Conservation (phyloP, 2,113 vertebrate genomes). For the Bolborhynchus lineola region DNA sequence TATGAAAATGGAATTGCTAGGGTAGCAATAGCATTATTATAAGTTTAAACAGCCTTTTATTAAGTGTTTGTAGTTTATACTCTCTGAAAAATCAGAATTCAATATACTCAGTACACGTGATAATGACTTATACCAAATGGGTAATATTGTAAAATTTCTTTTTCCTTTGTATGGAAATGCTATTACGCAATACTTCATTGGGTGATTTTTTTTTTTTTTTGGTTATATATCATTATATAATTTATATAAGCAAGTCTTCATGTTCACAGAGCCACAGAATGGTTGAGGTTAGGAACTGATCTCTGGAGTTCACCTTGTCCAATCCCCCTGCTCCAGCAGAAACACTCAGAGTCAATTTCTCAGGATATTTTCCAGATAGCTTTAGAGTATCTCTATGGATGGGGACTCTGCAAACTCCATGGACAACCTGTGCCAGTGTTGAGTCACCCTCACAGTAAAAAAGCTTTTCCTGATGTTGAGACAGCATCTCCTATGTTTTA, state of each 20-base stretch:
- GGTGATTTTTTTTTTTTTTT: not conserved
- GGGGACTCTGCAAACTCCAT: not conserved
- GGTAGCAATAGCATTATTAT: not conserved
- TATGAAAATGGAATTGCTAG: not conserved
- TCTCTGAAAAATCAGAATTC: not conserved
- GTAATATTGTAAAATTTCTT: not conserved
- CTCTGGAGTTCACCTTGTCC: not conserved
- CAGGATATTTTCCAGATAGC: rapidly evolving
- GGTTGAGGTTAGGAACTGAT: not conserved
- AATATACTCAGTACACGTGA: not conserved
- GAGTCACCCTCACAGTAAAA: not conserved
- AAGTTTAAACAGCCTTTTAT: not conserved
- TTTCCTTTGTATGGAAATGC: not conserved
- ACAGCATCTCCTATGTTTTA: not conserved
- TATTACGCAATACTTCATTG: not conserved
- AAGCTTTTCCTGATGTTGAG: not conserved
- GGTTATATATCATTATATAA: not conserved
- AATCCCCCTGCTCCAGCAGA: not conserved
- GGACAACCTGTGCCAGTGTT: not conserved
- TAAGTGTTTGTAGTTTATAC: not conserved
- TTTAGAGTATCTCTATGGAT: not conserved
- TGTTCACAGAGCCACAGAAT: not conserved
- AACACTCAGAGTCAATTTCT: not conserved
- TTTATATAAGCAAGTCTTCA: not conserved
- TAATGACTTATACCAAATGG: not conserved